Evolutionary conservation across 2,888 invertebrate species (phyloP).

Genomic region (Melinopterus prodromus): DNA sequence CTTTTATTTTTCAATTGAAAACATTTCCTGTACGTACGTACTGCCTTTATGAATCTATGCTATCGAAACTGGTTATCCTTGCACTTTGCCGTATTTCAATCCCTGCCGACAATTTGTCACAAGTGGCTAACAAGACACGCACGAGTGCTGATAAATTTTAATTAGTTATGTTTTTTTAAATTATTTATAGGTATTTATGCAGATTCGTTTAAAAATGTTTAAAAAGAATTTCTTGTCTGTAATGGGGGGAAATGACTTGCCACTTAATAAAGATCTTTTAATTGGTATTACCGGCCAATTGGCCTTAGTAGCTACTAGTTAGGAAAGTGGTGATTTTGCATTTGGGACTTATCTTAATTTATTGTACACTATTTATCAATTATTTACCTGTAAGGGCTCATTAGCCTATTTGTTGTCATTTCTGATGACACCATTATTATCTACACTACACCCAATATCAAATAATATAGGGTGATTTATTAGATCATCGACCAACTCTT

Average conservation of each 20-base stretch:
- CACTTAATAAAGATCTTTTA: not conserved
- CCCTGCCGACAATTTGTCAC: not conserved
- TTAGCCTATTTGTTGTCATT: too few species aligned
- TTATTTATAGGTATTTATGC: not conserved
- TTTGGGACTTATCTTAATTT: not conserved
- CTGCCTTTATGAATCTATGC: conserved; percentile 4
- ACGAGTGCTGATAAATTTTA: not conserved
- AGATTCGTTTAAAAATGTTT: not conserved
- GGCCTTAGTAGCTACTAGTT: not conserved
- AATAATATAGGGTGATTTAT: too few species aligned
- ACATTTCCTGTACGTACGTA: conserved; percentile 4
- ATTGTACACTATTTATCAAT: not conserved
- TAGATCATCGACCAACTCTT: too few species aligned
- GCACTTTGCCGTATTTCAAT: not conserved
- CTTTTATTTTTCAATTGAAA: not conserved
- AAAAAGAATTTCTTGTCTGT: not conserved
- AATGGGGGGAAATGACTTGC: not conserved
- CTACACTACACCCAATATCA: too few species aligned
- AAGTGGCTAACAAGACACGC: not conserved
- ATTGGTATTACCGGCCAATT: not conserved
- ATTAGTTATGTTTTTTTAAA: not conserved
- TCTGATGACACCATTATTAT: too few species aligned
- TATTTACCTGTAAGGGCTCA: too few species aligned
- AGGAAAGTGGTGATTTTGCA: not conserved
- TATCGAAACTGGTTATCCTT: conserved; percentile 4